These are phyloP conservation scores for Malthinus flaveolus DNA, from an alignment of 2,888 invertebrate genomes.

Conservation along the genomic window DNA sequence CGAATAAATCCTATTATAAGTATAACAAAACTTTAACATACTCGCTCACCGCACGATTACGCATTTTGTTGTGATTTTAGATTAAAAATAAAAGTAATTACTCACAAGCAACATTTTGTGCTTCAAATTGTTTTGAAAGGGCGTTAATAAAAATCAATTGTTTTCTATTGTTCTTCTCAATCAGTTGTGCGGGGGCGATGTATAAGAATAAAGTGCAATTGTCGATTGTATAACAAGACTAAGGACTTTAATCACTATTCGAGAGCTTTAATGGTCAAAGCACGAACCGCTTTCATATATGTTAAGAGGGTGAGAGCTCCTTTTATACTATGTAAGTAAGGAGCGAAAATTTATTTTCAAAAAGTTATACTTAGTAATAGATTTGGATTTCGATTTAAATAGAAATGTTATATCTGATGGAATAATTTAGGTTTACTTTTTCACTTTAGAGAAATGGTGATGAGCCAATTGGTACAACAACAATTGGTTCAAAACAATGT, in stretches of 20 bases:
- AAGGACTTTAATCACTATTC: conserved; percentile 41
- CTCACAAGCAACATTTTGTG: neutral
- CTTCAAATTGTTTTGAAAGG: neutral
- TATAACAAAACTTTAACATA: conserved; percentile 6
- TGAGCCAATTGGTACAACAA: no score
- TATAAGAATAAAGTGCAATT: conserved; percentile 28
- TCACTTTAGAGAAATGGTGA: no score
- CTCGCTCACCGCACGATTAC: neutral
- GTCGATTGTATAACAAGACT: conserved; percentile 34
- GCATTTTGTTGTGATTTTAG: no score
- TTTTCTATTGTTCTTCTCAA: conserved; percentile 23
- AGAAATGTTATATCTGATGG: neutral
- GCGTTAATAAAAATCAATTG: conserved; percentile 14
- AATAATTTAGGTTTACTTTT: no score
- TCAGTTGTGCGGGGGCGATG: conserved; percentile 22
- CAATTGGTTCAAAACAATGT: no score
- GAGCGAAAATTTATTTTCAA: neutral
- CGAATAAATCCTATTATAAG: conserved; percentile 35
- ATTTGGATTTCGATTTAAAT: neutral
- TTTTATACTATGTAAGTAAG: neutral
- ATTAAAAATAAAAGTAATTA: no score
- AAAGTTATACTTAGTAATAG: neutral
- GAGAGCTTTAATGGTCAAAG: conserved; percentile 37
- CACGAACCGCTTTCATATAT: conserved; percentile 12
- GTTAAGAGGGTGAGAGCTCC: conserved; percentile 1